These are phyloP conservation scores for Drosophila mauritiana DNA, from an alignment of 1,140 invertebrate genomes.

Conservation along the genomic window DNA sequence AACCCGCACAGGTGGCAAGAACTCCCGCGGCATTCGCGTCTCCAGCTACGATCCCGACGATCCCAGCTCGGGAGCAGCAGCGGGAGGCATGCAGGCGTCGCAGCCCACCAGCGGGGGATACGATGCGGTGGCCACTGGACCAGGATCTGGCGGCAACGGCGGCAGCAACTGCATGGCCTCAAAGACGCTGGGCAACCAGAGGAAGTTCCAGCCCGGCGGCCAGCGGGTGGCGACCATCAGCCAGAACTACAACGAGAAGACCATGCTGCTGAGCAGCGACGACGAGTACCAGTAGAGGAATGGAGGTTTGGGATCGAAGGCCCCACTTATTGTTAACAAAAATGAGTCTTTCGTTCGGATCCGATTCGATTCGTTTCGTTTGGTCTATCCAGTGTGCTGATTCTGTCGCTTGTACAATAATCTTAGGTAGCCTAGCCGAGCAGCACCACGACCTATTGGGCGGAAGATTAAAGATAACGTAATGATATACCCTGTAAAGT, in stretches of 20 bases:
- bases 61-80: slow-evolving; percentile 76
- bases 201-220: slow-evolving; percentile 86
- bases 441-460: slow-evolving; percentile 39
- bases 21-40: slow-evolving; percentile 88
- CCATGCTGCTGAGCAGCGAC: slow-evolving; percentile 97
- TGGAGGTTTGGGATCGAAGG: not conserved
- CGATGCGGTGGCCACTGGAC: slow-evolving; percentile 80
- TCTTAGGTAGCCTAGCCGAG: slow-evolving; percentile 66
- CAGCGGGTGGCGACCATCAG: slow-evolving; percentile 91
- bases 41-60: slow-evolving; percentile 89
- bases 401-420: slow-evolving; percentile 72
- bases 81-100: slow-evolving; percentile 65
- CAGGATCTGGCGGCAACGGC: slow-evolving; percentile 34
- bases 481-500: slow-evolving; percentile 37
- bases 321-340: slow-evolving; percentile 40
- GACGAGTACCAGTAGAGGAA: slow-evolving; percentile 95
- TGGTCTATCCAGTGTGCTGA: slow-evolving; percentile 37
- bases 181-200: slow-evolving; percentile 82
- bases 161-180: slow-evolving; percentile 78
- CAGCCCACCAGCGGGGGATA: slow-evolving; percentile 55
- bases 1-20: slow-evolving; percentile 86
- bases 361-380: slow-evolving; percentile 27
- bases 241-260: slow-evolving; percentile 97
- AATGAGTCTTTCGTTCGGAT: slow-evolving; percentile 29
- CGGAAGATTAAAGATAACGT: slow-evolving; percentile 20